Evolutionary conservation across 2,888 invertebrate species (phyloP), one percentile per base, ranked within the genome.

Genomic region (Thera britannica): DNA sequence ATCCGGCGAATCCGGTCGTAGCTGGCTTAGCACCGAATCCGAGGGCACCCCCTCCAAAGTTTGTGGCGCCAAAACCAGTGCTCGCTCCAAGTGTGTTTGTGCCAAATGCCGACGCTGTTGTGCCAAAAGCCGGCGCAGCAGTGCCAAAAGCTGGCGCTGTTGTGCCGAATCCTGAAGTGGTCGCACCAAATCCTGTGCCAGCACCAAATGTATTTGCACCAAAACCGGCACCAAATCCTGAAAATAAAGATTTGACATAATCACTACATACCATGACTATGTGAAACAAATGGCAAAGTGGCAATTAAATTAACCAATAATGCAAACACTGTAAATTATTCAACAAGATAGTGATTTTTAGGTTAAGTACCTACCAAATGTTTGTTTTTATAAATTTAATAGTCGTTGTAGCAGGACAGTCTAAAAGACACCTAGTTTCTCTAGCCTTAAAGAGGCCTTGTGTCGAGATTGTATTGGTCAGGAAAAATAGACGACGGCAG

Each of bases 21-120:
- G 83, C 81, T 44, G 90, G 88, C 75, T 90, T 92, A n/a, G 84
- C 70, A 3, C 94, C 95, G 81, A 95, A 95, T 7, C 87, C 89
- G 77, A 91, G 89, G 46, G 87, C 84, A n/a, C 94, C 94, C 1
- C 79, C 74, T 4, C 84, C 86, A 78, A 88, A 86, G 49, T 78
- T 75, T 9, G 77, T 83, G 12, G 85, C 67, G 76, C 93, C 86
- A 84, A 89, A 79, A 62, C 88, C 86, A 60, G 86, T 87, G 6
- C 87, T 66, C 36, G 51, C 81, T 35, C 89, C 88, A 79, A 88
- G 84, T 41, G 90, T 78, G 12, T 62, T 70, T 12, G 77, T 79
- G 0, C 88, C 89, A 79, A 88, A 88, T 60, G 84, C 72, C 52
- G 84, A 75, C 3, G 88, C 80, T 5, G 89, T 78, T 23, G 78